Evolutionary conservation across 2,797 vertebrate species (phyloP).

Genomic region (Sciaenops ocellatus): DNA sequence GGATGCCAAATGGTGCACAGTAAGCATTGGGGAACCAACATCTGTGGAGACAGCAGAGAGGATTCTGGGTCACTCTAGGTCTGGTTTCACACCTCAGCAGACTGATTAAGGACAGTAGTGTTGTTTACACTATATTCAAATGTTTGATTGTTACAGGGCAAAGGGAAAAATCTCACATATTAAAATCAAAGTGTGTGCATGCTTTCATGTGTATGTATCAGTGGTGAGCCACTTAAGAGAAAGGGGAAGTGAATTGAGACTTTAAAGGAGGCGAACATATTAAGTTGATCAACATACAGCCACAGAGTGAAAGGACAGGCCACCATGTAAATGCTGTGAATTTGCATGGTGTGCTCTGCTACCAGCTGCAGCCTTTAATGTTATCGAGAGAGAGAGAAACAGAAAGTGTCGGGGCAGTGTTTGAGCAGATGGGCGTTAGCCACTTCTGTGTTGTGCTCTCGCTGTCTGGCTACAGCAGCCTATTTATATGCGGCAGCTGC

Average conservation of each 20-base stretch:
- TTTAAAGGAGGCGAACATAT: neutral
- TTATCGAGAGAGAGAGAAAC: constrained; percentile 29
- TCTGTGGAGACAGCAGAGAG: constrained; percentile 34
- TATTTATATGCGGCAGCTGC: constrained; percentile 72
- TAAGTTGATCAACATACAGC: neutral
- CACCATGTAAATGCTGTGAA: constrained; percentile 73
- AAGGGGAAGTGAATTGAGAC: constrained; percentile 1
- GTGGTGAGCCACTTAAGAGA: neutral
- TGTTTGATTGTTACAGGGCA: constrained; percentile 17
- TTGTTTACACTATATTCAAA: constrained; percentile 48
- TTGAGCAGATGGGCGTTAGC: constrained; percentile 61
- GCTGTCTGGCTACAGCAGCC: constrained; percentile 41
- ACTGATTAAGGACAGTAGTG: constrained; percentile 6
- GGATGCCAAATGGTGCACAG: constrained; percentile 44
- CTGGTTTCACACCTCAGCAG: constrained; percentile 20
- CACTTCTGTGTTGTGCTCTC: constrained; percentile 52
- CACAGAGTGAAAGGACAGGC: constrained; percentile 11
- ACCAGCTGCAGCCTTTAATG: constrained; percentile 45
- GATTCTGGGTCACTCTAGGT: constrained; percentile 39
- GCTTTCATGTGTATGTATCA: neutral
- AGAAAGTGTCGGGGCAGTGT: constrained; percentile 49
- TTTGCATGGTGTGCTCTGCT: constrained; percentile 76
- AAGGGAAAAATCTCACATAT: neutral
- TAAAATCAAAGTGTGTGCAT: neutral
- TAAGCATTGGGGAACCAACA: constrained; percentile 22